Evolutionary conservation across 2,888 invertebrate genomes (phyloP).

Genomic region (Cheiracanthium punctorium): DNA sequence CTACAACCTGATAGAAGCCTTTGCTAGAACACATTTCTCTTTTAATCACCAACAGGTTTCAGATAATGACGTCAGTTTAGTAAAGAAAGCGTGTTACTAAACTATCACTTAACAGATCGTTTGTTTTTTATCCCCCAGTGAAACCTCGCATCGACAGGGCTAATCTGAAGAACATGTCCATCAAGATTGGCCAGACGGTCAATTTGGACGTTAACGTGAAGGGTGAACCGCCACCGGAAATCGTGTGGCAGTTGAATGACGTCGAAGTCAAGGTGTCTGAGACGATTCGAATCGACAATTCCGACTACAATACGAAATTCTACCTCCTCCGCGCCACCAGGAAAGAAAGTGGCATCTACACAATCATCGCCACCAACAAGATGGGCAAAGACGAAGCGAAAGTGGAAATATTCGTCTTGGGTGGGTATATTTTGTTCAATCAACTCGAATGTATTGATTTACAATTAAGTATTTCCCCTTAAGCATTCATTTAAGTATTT

Average conservation of each 20-base stretch:
- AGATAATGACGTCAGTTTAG: too few species aligned
- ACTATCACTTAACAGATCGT: too few species aligned
- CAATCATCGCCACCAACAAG: constrained; percentile 75
- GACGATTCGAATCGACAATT: constrained; percentile 74
- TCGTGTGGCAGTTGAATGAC: constrained; percentile 87
- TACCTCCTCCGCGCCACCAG: constrained; percentile 75
- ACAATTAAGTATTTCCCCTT: too few species aligned
- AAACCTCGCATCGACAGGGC: constrained; percentile 96
- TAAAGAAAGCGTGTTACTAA: too few species aligned
- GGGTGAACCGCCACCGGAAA: constrained; percentile 93
- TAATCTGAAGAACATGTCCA: constrained; percentile 88
- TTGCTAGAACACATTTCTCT: too few species aligned
- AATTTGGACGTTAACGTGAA: constrained; percentile 90
- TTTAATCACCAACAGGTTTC: too few species aligned
- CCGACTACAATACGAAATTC: constrained; percentile 77
- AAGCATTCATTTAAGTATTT: too few species aligned
- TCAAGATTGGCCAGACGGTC: constrained; percentile 94
- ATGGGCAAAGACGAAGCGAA: constrained; percentile 76
- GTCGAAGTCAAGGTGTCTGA: constrained; percentile 71
- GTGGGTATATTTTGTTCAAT: constrained; percentile 53
- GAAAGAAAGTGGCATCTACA: constrained; percentile 76
- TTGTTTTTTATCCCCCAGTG: constrained; percentile 80
- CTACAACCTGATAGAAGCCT: too few species aligned
- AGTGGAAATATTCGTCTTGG: constrained; percentile 77
- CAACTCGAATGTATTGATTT: too few species aligned